phyloP scores from a whole-genome alignment of 2,113 vertebrate species.

The Mystacornis crossleyi region DNA sequence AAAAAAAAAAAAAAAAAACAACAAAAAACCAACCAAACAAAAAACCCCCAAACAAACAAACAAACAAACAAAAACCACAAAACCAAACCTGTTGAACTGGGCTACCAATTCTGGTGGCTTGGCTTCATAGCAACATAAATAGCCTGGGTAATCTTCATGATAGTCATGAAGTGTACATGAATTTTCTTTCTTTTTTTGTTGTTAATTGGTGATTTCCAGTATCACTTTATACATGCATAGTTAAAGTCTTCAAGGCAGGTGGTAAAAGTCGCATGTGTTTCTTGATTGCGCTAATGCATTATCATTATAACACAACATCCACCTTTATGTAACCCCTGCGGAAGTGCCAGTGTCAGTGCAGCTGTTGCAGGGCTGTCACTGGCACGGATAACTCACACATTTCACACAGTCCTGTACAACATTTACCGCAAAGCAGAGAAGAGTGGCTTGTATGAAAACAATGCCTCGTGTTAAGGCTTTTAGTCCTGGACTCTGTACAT shows the following conservation, averaged over 20 bases:
- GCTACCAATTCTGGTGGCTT: not conserved
- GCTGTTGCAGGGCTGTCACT: not conserved
- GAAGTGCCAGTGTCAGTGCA: not conserved
- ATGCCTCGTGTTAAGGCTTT: not conserved
- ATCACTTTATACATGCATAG: conserved; percentile 66
- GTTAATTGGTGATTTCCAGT: not conserved
- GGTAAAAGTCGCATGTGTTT: conserved; percentile 1
- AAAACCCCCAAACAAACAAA: too few species aligned
- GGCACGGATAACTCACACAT: not conserved
- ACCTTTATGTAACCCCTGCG: not conserved
- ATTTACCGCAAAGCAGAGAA: not conserved
- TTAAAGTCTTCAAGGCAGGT: conserved; percentile 40
- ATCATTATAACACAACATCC: not conserved
- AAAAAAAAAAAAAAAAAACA: too few species aligned
- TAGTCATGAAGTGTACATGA: not conserved
- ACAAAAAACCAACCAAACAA: too few species aligned
- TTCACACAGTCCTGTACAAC: not conserved
- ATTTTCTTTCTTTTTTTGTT: not conserved
- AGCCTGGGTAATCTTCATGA: conserved; percentile 4
- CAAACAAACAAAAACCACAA: too few species aligned
- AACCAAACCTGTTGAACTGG: not conserved
- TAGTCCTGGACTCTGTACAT: not conserved
- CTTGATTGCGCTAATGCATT: not conserved
- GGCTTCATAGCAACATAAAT: not conserved
- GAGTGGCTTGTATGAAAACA: not conserved